phyloP scores from a whole-genome alignment of 2,888 invertebrate genomes.

The Drosophila phalerata region DNA sequence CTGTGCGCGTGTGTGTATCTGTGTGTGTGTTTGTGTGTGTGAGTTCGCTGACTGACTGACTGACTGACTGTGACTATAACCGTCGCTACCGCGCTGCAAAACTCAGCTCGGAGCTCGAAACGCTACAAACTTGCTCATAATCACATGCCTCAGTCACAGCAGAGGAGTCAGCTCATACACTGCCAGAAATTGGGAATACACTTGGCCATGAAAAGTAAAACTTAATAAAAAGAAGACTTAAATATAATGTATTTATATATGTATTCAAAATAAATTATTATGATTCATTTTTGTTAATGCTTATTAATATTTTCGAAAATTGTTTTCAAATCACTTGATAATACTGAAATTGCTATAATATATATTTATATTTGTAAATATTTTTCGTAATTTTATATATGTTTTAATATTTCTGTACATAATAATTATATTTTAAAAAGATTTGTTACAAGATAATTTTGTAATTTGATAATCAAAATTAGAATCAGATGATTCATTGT shows the following conservation, averaged over 20 bases:
- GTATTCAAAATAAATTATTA: too few species aligned
- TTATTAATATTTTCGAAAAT: background rate
- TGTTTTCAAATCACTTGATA: too few species aligned
- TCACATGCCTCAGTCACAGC: conserved; percentile 43
- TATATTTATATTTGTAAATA: background rate
- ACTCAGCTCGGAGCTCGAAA: conserved; percentile 27
- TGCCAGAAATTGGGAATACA: conserved; percentile 4
- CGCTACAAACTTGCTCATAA: conserved; percentile 50
- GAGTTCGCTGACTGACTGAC: conserved; percentile 72
- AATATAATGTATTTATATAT: background rate
- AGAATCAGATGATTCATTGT: too few species aligned
- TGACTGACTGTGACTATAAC: conserved; percentile 52
- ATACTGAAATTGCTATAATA: too few species aligned
- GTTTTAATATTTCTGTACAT: background rate
- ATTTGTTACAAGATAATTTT: background rate
- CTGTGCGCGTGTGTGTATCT: conserved; percentile 18
- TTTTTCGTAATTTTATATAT: background rate
- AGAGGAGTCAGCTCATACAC: conserved; percentile 23
- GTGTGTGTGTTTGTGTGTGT: conserved; percentile 25
- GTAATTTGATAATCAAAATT: background rate
- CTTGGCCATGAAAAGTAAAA: background rate
- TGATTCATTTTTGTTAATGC: background rate
- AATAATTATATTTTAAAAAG: background rate
- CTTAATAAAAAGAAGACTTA: background rate
- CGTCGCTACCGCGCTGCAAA: conserved; percentile 44